Evolutionary conservation across 2,797 vertebrate species (phyloP).

Genomic region (Cheirogaleus major): DNA sequence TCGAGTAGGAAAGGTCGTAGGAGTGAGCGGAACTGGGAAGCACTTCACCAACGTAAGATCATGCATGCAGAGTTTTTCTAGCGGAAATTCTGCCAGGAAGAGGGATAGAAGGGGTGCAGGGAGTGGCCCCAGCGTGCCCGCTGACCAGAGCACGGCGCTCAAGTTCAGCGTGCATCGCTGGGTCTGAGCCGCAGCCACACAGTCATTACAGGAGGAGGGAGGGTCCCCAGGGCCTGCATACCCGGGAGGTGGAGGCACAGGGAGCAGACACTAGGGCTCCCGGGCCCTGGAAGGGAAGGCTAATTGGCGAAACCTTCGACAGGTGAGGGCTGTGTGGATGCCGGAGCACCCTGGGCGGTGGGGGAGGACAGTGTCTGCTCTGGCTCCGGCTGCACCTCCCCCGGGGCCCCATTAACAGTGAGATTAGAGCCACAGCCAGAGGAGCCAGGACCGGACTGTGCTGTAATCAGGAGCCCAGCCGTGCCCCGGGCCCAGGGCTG

Average conservation of each 20-base stretch:
- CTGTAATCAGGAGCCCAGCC: neutral
- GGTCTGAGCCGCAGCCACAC: neutral
- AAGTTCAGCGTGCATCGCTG: neutral
- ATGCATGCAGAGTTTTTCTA: neutral
- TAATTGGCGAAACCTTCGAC: neutral
- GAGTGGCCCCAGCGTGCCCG: neutral
- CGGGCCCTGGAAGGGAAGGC: neutral
- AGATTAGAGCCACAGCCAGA: slow-evolving; percentile 15
- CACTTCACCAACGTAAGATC: neutral
- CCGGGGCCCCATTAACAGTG: slow-evolving; percentile 47
- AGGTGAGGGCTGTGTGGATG: neutral
- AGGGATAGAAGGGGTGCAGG: neutral
- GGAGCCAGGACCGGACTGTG: neutral
- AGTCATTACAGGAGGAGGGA: neutral
- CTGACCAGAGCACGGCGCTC: neutral
- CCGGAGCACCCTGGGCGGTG: neutral
- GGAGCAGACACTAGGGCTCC: neutral
- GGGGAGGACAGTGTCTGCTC: neutral
- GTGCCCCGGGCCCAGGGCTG: neutral
- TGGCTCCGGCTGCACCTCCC: neutral
- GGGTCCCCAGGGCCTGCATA: neutral
- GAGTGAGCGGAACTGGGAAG: neutral
- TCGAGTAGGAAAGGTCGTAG: neutral
- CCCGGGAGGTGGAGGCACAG: too few species aligned
- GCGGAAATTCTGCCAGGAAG: neutral